Conservation (phyloP, 2,797 vertebrate species). For the Bovichtus variegatus region DNA sequence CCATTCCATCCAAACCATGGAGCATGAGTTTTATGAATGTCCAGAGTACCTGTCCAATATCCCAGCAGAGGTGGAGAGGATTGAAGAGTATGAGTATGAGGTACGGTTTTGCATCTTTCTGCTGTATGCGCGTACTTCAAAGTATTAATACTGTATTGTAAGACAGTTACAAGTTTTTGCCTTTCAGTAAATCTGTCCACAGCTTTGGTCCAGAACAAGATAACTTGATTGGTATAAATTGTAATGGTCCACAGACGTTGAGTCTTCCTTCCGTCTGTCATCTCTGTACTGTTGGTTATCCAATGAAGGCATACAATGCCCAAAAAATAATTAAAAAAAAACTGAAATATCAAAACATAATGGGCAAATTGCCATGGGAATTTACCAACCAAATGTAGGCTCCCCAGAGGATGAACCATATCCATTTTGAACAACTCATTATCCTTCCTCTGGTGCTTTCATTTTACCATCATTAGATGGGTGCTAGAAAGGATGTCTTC, state of each 20-base stretch:
- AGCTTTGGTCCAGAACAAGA: background rate
- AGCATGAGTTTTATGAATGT: slow-evolving; percentile 95
- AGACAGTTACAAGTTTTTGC: background rate
- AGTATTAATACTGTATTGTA: background rate
- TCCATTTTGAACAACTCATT: background rate
- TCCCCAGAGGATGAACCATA: background rate
- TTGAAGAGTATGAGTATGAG: slow-evolving; percentile 96
- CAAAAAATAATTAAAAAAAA: background rate
- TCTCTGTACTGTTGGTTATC: background rate
- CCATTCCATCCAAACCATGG: slow-evolving; percentile 95
- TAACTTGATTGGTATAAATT: background rate
- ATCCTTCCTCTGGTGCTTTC: background rate
- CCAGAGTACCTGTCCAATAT: slow-evolving; percentile 92
- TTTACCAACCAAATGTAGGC: background rate
- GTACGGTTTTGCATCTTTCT: slow-evolving; percentile 74
- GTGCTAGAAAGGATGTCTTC: background rate
- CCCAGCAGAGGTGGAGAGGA: slow-evolving; percentile 89
- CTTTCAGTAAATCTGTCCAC: background rate
- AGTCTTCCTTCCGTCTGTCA: background rate
- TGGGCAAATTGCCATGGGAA: background rate
- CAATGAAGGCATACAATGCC: background rate
- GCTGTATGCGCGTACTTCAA: background rate
- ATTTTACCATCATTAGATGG: background rate
- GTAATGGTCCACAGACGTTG: background rate
- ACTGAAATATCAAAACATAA: background rate